Base-by-base conservation (phyloP, 2,113 vertebrate species). In the Prietella phreatophila region DNA sequence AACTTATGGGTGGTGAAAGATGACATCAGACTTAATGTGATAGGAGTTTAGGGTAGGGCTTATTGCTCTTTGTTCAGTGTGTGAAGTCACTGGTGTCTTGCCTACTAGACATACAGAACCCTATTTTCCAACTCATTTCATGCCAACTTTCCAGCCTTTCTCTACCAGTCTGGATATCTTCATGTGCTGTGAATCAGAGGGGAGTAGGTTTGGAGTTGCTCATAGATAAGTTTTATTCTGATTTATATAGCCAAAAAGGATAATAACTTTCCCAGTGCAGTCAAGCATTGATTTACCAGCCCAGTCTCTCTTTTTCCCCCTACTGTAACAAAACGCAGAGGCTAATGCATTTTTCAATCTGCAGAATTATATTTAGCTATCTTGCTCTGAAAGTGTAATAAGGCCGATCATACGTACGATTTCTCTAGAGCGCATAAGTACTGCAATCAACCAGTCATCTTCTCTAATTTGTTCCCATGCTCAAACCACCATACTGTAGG, bases 61-160 rank as follows among this genome's bases (percentile, higher is more conserved):
- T 82, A 36, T n/a, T 83, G 82, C 42, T 65, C 82, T 65, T 83
- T 83, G 82, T 83, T 65, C 67, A 60, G 30, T 65, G 69, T 82
- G 83, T 78, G 56, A 76, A 87, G 84, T 83, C 79, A 61, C 22
- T 63, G 27, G 65, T 81, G 19, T 82, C 78, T 81, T 73, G 61
- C 53, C 86, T 87, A 87, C 53, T 76, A 33, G 19, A 87, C 65
- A 85, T 82, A 67, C 42, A 27, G 20, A 11, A 19, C 82, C 65
- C 47, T 56, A 71, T 87, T 87, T 87, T 87, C 50, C 86, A 53
- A 5, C 56, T 7, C 58, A 1, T 60, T 25, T 42, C 39, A 71
- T 39, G 79, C 79, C 89, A 90, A 88, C 58, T 88, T 90, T 88
- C 89, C 86, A 90, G 55, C 27, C 22, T n/a, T 71, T 33, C 25